A percentile compares a stretch with the other conserved stretches of the same genome.
These are phyloP conservation scores for Artibeus lituratus DNA, from an alignment of 2,797 vertebrate species.

Conservation along the genomic window DNA sequence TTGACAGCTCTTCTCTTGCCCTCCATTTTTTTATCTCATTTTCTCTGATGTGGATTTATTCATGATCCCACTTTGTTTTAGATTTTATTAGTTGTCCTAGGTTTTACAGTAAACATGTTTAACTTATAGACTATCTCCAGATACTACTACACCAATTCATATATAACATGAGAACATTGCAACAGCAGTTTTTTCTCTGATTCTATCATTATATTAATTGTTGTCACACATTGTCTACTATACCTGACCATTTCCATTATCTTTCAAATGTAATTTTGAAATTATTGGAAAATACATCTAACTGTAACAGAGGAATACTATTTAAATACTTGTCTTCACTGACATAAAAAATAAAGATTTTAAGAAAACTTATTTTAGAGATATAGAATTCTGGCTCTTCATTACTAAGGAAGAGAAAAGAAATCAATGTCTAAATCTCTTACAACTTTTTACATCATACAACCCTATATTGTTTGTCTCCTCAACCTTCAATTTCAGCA, in stretches of 20 bases:
- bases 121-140: neutral
- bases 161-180: neutral
- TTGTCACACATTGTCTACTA: neutral
- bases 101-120: neutral
- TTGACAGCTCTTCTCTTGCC: neutral
- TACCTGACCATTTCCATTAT: neutral
- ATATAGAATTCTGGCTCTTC: neutral
- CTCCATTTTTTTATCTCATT: neutral
- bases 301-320: neutral
- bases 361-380: neutral
- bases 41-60: neutral
- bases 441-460: slow-evolving; percentile 1
- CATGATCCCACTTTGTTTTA: neutral
- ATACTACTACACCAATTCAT: neutral
- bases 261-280: neutral
- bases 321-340: neutral
- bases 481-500: neutral
- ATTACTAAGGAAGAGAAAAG: neutral
- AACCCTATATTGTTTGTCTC: neutral
- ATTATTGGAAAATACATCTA: neutral
- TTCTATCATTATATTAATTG: neutral
- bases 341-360: neutral
- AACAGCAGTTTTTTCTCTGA: neutral
- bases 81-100: neutral
- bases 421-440: neutral